These are phyloP conservation scores for Eubucco bourcierii DNA, from an alignment of 2,113 vertebrate species.

Conservation along the genomic window DNA sequence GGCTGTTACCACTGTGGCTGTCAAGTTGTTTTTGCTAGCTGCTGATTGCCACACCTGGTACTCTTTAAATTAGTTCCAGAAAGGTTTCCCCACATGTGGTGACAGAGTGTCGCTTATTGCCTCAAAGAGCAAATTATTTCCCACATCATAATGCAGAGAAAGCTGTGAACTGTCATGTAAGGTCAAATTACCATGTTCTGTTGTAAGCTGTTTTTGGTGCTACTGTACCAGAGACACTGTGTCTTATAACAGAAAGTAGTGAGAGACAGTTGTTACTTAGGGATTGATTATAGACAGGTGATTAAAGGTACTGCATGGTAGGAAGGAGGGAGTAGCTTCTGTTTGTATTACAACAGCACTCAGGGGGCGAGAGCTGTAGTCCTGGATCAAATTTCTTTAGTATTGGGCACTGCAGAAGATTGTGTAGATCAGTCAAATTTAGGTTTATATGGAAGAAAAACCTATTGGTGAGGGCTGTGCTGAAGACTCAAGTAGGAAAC, in stretches of 20 bases:
- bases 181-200: not conserved
- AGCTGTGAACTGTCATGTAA: not conserved
- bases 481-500: not conserved
- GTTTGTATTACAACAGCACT: not conserved
- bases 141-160: not conserved
- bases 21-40: conserved; percentile 27
- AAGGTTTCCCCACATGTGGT: not conserved
- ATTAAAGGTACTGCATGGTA: not conserved
- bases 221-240: not conserved
- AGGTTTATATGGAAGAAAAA: not conserved
- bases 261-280: not conserved
- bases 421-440: not conserved
- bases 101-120: not conserved
- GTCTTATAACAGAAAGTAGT: not conserved
- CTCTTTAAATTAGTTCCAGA: conserved; percentile 44
- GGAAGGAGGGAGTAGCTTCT: not conserved
- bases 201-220: not conserved
- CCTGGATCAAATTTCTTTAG: not conserved
- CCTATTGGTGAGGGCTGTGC: not conserved
- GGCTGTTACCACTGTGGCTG: not conserved
- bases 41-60: conserved; percentile 19
- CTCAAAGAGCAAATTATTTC: conserved; percentile 16
- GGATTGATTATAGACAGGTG: not conserved
- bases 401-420: not conserved
- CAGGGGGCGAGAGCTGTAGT: not conserved